Base-by-base conservation (phyloP, 2,113 vertebrate genomes). In the Merops nubicus region DNA sequence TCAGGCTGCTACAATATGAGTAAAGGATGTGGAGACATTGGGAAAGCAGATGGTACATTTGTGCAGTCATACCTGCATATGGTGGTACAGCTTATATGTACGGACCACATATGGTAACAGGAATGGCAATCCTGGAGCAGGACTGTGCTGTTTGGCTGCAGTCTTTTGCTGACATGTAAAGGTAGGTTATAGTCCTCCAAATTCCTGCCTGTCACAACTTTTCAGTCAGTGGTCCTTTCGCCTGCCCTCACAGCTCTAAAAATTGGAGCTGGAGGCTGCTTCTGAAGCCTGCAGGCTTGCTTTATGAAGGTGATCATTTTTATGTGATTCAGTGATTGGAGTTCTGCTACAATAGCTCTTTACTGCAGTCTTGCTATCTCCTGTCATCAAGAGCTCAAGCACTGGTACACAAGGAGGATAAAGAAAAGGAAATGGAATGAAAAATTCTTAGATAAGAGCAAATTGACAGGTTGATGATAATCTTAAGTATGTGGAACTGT, bases 381-480 rank as follows among this genome's bases (percentile, higher is more conserved):
- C 75, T 91, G 84, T 54, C 89, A 53, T 67, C 75, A 1, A 4
- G 54, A 85, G 59, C 88, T 91, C 62, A 42, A 75, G 43, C 84
- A 88, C 45, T 0, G 0, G 72, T 65, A 73, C 68, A 63, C 76
- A 76, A 33, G 59, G 51, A 82, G 63, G 65, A 87, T 85, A 84
- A 89, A 95, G 93, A 62, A 81, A 67, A 67, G 91, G 91, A 85
- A 95, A 88, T 17, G 29, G 67, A 88, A 92, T 57, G 69, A 26
- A 15, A 83, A 92, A 68, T 56, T 54, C 78, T 78, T 53, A 78
- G 91, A 91, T 95, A 91, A 91, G 84, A 92, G 59, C 2, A 12
- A 92, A 45, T 23, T 95, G 92, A 42, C 80, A 87, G 65, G 33
- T 45, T 76, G 88, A 72, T 91, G 70, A 47, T 82, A 73, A 94